Conservation (phyloP, 2,797 vertebrate genomes). For the Neomorphus geoffroyi region DNA sequence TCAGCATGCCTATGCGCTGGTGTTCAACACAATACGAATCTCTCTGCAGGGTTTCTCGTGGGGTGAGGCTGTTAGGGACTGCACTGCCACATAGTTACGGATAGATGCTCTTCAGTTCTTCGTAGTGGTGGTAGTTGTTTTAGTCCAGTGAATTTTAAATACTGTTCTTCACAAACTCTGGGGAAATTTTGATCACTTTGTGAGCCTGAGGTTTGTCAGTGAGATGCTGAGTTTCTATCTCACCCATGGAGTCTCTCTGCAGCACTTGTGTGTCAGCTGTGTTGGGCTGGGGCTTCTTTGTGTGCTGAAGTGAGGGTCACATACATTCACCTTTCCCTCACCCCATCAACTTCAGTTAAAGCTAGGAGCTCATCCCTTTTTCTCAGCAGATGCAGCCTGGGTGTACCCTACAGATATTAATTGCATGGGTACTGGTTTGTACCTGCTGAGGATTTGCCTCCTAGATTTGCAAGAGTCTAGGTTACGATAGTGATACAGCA, state of each 20-base stretch:
- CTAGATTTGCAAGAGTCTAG: background rate
- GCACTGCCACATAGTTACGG: background rate
- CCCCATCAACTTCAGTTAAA: background rate
- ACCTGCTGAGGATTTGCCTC: background rate
- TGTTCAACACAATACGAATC: background rate
- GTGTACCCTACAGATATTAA: background rate
- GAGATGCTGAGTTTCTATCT: slow-evolving; percentile 15
- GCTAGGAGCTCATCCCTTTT: background rate
- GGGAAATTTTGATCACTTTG: background rate
- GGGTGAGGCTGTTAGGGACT: background rate
- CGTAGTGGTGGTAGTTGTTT: fast-evolving
- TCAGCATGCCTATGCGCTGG: background rate
- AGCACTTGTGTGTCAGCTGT: background rate
- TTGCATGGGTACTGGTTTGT: background rate
- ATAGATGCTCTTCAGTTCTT: background rate
- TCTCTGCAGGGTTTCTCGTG: background rate
- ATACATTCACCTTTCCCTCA: background rate
- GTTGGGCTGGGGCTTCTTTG: background rate
- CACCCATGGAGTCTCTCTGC: background rate
- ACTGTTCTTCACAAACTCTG: background rate
- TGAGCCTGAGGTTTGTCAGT: background rate
- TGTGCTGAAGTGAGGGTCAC: background rate
- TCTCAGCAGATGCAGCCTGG: background rate
- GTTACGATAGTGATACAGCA: background rate
- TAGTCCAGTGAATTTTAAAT: background rate